A percentile compares a stretch with the other conserved stretches of the same genome.
Evolutionary conservation across 2,888 invertebrate genomes (phyloP).

Genomic region (Synanthedon vespiformis): DNA sequence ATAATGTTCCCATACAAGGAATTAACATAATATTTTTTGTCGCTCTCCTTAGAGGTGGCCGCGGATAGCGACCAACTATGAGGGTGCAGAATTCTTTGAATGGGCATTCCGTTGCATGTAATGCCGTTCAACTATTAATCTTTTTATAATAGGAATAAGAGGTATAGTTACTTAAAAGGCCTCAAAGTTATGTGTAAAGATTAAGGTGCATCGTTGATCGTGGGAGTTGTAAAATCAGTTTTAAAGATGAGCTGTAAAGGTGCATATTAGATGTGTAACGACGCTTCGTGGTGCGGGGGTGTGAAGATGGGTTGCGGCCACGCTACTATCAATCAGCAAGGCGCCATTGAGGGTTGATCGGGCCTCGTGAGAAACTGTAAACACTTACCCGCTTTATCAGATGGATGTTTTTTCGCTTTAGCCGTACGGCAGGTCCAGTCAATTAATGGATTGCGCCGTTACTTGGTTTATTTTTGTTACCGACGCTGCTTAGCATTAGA

Average conservation of each 20-base stretch:
- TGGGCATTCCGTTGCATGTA: conserved; percentile 31
- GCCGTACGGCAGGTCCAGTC: conserved; percentile 52
- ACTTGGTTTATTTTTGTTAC: conserved; percentile 60
- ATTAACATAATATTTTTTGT: conserved; percentile 68
- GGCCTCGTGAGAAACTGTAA: conserved; percentile 68
- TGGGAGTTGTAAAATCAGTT: neutral
- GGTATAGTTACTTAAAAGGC: conserved; percentile 12
- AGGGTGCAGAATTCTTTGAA: conserved; percentile 70
- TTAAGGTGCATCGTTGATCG: conserved; percentile 8
- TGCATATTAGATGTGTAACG: neutral
- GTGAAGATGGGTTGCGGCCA: conserved; percentile 39
- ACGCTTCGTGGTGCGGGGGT: conserved; percentile 21
- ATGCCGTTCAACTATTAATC: conserved; percentile 12
- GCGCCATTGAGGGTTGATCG: conserved; percentile 69
- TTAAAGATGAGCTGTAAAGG: neutral
- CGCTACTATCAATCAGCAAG: conserved; percentile 67
- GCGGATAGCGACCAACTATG: conserved; percentile 64
- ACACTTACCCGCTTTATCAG: conserved; percentile 68
- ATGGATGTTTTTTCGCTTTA: conserved; percentile 57
- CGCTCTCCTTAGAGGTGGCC: conserved; percentile 61
- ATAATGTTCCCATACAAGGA: conserved; percentile 60
- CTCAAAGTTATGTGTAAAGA: conserved; percentile 18
- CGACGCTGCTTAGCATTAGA: conserved; percentile 50
- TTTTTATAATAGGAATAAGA: conserved; percentile 10
- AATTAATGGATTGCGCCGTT: conserved; percentile 68